These are phyloP conservation scores for Plebejus anna DNA, from an alignment of 2,888 invertebrate species.

Conservation along the genomic window DNA sequence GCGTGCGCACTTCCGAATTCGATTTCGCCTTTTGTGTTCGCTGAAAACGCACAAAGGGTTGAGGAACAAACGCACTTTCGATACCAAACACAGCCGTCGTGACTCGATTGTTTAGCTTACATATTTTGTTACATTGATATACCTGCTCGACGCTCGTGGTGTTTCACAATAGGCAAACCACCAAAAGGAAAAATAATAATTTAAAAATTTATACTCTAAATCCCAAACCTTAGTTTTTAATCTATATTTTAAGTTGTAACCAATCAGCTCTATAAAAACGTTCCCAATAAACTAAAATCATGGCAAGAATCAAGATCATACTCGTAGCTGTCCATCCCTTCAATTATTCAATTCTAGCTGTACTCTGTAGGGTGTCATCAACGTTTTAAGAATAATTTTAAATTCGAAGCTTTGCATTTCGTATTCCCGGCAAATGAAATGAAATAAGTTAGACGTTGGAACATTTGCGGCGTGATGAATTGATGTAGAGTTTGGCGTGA, in stretches of 20 bases:
- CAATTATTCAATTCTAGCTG: too few species aligned
- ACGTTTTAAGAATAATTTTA: not conserved
- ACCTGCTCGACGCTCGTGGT: not conserved
- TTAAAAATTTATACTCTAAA: not conserved
- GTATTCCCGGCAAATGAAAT: not conserved
- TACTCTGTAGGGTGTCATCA: too few species aligned
- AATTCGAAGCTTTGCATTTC: not conserved
- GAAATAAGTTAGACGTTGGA: not conserved
- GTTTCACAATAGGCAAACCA: slow-evolving; percentile 1
- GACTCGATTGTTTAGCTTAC: slow-evolving; percentile 22
- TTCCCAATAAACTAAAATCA: too few species aligned
- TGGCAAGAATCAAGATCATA: too few species aligned
- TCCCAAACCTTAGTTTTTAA: not conserved
- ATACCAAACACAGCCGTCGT: slow-evolving; percentile 34
- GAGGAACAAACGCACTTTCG: slow-evolving; percentile 35
- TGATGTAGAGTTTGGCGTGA: slow-evolving; percentile 26
- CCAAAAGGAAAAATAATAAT: not conserved
- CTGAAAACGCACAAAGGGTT: slow-evolving; percentile 35
- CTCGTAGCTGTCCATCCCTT: too few species aligned
- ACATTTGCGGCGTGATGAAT: slow-evolving; percentile 30
- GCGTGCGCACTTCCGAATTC: slow-evolving; percentile 38
- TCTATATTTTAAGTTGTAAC: too few species aligned
- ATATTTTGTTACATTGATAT: slow-evolving; percentile 17
- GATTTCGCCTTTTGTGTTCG: slow-evolving; percentile 35
- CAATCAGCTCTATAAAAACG: too few species aligned